These are phyloP conservation scores for Arctia plantaginis DNA, from an alignment of 2,888 invertebrate genomes.

Conservation along the genomic window DNA sequence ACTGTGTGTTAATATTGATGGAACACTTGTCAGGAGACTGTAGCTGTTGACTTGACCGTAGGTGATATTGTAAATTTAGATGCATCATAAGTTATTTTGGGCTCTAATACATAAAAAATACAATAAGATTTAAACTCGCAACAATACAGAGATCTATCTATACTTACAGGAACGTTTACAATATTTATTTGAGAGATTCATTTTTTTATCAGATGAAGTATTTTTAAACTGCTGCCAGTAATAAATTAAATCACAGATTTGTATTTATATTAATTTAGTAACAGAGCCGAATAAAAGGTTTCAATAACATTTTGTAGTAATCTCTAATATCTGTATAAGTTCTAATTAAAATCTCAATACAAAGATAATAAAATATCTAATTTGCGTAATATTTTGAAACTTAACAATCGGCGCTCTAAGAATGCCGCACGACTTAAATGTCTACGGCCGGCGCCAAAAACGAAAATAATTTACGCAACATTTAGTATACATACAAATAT, in stretches of 20 bases:
- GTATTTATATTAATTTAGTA: conserved; percentile 77
- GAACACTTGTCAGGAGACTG: neutral
- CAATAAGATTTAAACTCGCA: conserved; percentile 69
- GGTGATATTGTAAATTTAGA: neutral
- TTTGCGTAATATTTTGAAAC: conserved; percentile 81
- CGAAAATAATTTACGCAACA: conserved; percentile 81
- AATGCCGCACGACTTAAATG: conserved; percentile 35
- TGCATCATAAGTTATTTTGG: neutral
- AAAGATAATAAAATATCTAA: conserved; percentile 67
- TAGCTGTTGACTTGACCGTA: neutral
- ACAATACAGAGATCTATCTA: conserved; percentile 84
- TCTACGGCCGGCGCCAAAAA: conserved; percentile 63
- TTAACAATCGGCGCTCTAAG: conserved; percentile 72
- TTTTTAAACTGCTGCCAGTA: conserved; percentile 71
- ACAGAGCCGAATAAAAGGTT: conserved; percentile 66
- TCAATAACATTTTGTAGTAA: conserved; percentile 59
- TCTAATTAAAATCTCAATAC: conserved; percentile 73
- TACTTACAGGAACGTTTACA: conserved; percentile 84
- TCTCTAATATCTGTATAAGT: conserved; percentile 63
- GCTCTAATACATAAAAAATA: conserved; percentile 19
- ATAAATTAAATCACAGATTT: conserved; percentile 86
- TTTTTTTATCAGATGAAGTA: conserved; percentile 49
- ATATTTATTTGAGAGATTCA: conserved; percentile 77
- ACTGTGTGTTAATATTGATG: neutral
- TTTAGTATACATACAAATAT: conserved; percentile 61